These are phyloP conservation scores for Hypocryptadius cinnamomeus DNA, from an alignment of 2,113 vertebrate genomes.

Conservation along the genomic window DNA sequence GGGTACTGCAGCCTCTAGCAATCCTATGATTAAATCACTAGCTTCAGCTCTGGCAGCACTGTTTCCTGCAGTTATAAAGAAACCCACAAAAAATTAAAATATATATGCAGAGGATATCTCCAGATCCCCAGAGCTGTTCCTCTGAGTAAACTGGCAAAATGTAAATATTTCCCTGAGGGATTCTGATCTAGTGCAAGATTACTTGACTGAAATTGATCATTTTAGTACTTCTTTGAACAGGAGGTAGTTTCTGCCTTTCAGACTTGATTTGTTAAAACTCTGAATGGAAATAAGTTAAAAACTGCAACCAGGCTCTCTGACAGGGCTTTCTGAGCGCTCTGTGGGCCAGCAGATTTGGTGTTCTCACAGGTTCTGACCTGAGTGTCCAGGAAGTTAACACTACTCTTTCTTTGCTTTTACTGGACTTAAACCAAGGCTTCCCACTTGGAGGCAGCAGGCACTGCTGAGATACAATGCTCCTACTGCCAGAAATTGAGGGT, in stretches of 20 bases:
- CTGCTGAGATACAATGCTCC: background rate
- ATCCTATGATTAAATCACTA: slow-evolving; percentile 71
- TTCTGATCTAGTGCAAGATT: slow-evolving; percentile 64
- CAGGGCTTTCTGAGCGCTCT: background rate
- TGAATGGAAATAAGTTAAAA: slow-evolving; percentile 46
- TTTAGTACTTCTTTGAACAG: slow-evolving; percentile 51
- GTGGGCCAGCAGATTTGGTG: background rate
- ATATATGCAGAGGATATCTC: slow-evolving; percentile 51
- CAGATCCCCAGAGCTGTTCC: slow-evolving; percentile 54
- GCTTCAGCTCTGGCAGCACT: slow-evolving; percentile 53
- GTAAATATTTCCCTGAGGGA: slow-evolving; percentile 64
- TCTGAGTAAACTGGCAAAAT: slow-evolving; percentile 65
- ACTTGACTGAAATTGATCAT: slow-evolving; percentile 60
- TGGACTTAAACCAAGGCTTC: background rate
- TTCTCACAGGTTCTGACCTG: background rate
- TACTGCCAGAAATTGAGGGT: background rate
- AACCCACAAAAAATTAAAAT: background rate
- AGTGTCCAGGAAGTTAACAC: background rate
- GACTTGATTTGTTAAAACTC: slow-evolving; percentile 29
- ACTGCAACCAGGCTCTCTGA: background rate
- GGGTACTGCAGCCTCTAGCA: slow-evolving; percentile 63
- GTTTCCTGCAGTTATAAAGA: slow-evolving; percentile 57
- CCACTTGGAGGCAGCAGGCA: background rate
- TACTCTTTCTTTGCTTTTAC: background rate
- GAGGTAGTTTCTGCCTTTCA: slow-evolving; percentile 48